Evolutionary conservation across 2,113 vertebrate genomes (phyloP), one percentile per base, ranked within the genome.

Genomic region (Colaptes auratus): DNA sequence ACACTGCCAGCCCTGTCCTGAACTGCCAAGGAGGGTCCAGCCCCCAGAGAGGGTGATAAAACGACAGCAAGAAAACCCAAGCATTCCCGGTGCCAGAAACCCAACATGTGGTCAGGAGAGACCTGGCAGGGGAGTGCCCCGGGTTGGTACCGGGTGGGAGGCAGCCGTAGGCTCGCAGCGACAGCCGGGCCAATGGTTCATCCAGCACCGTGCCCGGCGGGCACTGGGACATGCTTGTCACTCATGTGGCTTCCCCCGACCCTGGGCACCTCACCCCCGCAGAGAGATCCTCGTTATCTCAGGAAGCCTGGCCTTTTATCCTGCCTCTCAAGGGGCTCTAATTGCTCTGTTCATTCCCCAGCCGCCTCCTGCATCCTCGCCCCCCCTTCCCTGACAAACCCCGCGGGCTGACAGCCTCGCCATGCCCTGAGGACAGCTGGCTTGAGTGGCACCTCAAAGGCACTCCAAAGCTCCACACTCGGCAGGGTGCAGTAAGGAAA

Each of bases 361-460:
- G 0, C 35, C 33, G 24, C 82, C 44, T 6, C 0, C 24, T 2
- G 35, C 53, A 69, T 81, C 84, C 55, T 46, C 71, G 4, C 2
- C 30, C 89, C 81, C 81, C 39, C 76, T 86, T 87, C 59, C 46
- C 73, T 3, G 4, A 28, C 69, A 31, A 66, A 28, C 20, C 76
- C 69, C 3, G 24, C 4, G 14, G 88, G 86, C 88, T 79, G 80
- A 88, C 92, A 94, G 84, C 58, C 71, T 4, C 2, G 7, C 60
- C 2, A 5, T 82, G 86, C 90, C 95, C 60, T 2, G n/a, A 79
- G 82, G 73, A 74, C 81, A 63, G 70, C 24, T 60, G 3, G 25
- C 66, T 55, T 64, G 84, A 95, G 88, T 82, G 92, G 90, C 96
- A 84, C 84, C 81, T 88, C 92, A 77, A 93, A 93, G 61, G 59